Percentiles rank a stretch among this genome's conserved stretches.
Conservation (phyloP, 1,140 invertebrate species). For the Listronotus oregonensis region DNA sequence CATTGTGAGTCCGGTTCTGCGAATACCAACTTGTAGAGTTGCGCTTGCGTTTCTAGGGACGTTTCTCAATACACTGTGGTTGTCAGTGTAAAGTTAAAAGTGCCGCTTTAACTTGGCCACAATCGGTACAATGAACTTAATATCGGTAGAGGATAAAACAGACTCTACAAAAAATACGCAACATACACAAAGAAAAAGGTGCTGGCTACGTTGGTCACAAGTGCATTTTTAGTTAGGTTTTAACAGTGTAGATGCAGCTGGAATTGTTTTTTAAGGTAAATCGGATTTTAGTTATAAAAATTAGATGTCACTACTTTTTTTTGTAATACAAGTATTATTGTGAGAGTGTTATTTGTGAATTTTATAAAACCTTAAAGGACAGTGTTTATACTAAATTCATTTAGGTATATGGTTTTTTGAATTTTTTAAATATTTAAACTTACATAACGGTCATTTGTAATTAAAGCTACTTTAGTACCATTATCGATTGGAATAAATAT, state of each 20-base stretch:
- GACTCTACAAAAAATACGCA: conserved; percentile 15
- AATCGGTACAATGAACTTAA: conserved; percentile 45
- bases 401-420: too few relatives aligned
- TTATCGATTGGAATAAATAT: too few relatives aligned
- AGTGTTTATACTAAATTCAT: too few relatives aligned
- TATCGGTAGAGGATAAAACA: conserved; percentile 32
- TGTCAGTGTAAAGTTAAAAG: conserved; percentile 43
- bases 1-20: conserved; percentile 11
- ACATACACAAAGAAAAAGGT: conserved; percentile 13
- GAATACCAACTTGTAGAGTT: conserved; percentile 27
- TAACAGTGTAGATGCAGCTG: not conserved
- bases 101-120: conserved; percentile 35
- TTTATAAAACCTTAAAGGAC: too few relatives aligned
- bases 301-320: too few relatives aligned
- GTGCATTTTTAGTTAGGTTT: not conserved
- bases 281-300: not conserved
- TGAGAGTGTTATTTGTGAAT: too few relatives aligned
- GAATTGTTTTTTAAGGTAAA: not conserved
- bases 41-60: conserved; percentile 37
- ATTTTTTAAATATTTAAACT: too few relatives aligned
- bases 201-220: conserved; percentile 11
- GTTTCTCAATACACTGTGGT: conserved; percentile 41
- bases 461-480: too few relatives aligned
- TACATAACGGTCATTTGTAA: too few relatives aligned
- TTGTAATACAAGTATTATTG: too few relatives aligned